Conservation (phyloP, 2,797 vertebrate species). For the Rhinoraja longicauda region DNA sequence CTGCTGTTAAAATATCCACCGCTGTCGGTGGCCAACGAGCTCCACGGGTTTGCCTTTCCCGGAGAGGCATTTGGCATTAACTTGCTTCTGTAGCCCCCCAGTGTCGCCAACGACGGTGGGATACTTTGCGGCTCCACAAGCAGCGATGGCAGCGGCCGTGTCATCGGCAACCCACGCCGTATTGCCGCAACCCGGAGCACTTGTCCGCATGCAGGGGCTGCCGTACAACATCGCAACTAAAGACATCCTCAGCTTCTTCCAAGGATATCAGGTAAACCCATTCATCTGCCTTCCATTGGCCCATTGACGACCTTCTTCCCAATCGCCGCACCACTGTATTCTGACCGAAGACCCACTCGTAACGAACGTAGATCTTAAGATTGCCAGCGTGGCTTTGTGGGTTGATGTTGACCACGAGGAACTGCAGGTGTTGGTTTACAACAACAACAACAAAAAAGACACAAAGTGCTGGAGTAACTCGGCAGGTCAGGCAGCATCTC, state of each 20-base stretch:
- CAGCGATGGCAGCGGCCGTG: slow-evolving; percentile 68
- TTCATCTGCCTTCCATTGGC: neutral
- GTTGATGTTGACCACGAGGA: neutral
- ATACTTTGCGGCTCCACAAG: slow-evolving; percentile 82
- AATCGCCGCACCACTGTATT: neutral
- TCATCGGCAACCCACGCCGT: slow-evolving; percentile 64
- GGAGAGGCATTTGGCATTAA: neutral
- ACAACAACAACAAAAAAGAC: too few species aligned
- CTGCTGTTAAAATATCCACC: too few species aligned
- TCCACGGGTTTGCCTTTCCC: neutral
- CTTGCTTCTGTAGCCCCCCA: slow-evolving; percentile 66
- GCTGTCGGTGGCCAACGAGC: too few species aligned
- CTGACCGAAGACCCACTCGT: neutral
- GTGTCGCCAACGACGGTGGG: slow-evolving; percentile 85
- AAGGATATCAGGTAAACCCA: slow-evolving; percentile 81
- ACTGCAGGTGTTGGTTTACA: too few species aligned
- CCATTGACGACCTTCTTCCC: neutral
- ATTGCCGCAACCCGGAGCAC: slow-evolving; percentile 74
- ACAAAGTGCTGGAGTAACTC: too few species aligned
- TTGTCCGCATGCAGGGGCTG: slow-evolving; percentile 90
- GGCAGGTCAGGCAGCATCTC: too few species aligned
- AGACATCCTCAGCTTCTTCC: slow-evolving; percentile 93
- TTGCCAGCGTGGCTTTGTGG: neutral
- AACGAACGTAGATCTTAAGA: neutral
- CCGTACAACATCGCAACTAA: slow-evolving; percentile 89